phyloP scores from a whole-genome alignment of 30 jellyfish, hydroid and myxozoan species.

The Aurelia sp. region DNA sequence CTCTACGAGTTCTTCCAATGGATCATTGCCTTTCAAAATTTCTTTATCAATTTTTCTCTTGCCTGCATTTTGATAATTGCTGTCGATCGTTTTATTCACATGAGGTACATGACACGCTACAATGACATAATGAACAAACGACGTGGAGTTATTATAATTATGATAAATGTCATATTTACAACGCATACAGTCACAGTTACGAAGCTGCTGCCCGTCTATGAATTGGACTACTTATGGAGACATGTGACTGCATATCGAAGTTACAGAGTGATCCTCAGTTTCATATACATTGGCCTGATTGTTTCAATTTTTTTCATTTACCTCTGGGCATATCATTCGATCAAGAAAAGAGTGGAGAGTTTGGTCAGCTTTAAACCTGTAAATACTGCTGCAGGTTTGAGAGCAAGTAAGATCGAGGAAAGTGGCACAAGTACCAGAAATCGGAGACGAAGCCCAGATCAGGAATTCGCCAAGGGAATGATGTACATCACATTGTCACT shows the following conservation, averaged over 20 bases:
- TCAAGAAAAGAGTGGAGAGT: too few relatives aligned
- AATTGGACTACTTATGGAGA: too few relatives aligned
- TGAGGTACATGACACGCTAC: slow-evolving; percentile 26
- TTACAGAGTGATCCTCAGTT: too few relatives aligned
- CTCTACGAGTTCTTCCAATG: not conserved
- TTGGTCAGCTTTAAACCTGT: not conserved
- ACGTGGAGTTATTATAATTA: not conserved
- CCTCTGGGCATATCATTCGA: too few relatives aligned
- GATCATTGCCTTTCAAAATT: not conserved
- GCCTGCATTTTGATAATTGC: slow-evolving; percentile 11
- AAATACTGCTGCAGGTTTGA: too few relatives aligned
- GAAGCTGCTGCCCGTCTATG: not conserved
- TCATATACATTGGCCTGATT: too few relatives aligned
- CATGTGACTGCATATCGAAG: too few relatives aligned
- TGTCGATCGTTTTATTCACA: slow-evolving; percentile 32
- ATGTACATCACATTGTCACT: not conserved
- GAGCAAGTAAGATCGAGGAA: not conserved
- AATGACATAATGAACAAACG: slow-evolving; percentile 16
- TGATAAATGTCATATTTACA: slow-evolving; percentile 1
- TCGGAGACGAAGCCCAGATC: too few relatives aligned
- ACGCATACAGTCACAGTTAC: not conserved
- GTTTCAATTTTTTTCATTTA: too few relatives aligned
- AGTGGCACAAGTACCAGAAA: not conserved
- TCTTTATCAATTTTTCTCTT: not conserved
- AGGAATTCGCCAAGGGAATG: slow-evolving; percentile 14